Evolutionary conservation across 92 coral and sea anemone species (phyloP), one percentile per base, ranked within the genome.

Genomic region (Epizoanthus rinbou): DNA sequence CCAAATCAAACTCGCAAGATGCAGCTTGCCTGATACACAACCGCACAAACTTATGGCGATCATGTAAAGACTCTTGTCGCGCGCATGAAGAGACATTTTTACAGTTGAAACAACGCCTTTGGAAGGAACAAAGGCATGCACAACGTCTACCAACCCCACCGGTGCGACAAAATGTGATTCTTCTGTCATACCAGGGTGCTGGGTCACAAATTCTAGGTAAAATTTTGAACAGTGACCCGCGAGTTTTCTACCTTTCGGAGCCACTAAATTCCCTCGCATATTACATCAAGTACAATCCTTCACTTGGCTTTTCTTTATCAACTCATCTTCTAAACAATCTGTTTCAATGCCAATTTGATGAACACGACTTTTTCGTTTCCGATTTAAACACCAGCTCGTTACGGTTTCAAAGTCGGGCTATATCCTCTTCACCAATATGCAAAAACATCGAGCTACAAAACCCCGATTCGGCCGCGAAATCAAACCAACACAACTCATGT

Each of bases 321-420:
- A 81, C 66, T 50, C 80, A 68, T 6, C 73, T 89, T 16, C 15
- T 89, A 41, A 88, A 89, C 41, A 75, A 89, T 7, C 45, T 85
- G 50, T 85, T 89, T 63, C 83, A 75, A 52, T 89, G 92, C 63
- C 21, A 74, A 4, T 89, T 89, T 31, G 59, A 73, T 37, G 92
- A 89, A 21, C 79, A 85, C 19, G 86, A 63, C 28, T 73, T 74
- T n/a, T 73, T 89, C 39, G 66, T 71, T 56, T 78, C 82, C 6
- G 63, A 85, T 58, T 57, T 89, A 22, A 80, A 25, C 19, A 41
- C 16, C 28, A 78, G 45, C 56, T 57, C 82, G 35, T 43, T 62
- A 43, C 82, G 82, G 8, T 63, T 43, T 37, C 82, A 78, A 16
- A 78, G 82, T 65, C 82, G 82, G 41, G 71, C 82, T 11, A 69